Base-by-base conservation (phyloP, 2,888 invertebrate species). In the Phengaris alcon region DNA sequence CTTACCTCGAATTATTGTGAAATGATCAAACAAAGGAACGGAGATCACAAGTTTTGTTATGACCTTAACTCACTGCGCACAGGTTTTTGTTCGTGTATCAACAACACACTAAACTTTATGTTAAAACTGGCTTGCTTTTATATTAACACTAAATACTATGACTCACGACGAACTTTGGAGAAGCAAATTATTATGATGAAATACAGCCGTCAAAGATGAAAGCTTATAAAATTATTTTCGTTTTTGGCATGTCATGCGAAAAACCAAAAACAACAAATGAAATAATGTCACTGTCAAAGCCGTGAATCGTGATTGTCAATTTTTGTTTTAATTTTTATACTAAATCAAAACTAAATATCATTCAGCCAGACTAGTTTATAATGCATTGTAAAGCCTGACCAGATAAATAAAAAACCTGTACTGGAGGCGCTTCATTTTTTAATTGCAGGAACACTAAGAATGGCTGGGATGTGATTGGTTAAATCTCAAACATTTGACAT, bases 101-200 rank as follows among this genome's bases (percentile, higher is more conserved):
- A 64, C 12, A 64, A 64, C 64, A 35, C 64, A 64, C 12, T 64
- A 13, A 12, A 10, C 3, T 5, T 64, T 35, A 51, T 12, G 48
- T 51, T 15, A 4, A 15, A 48, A 48, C 48, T 22, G 51, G 70
- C 70, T 48, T 70, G 70, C 48, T 51, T 70, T 44, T 70, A 48
- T 70, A 78, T 77, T 81, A 77, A 77, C 75, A 76, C 73, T 75
- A 76, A 78, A 77, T 78, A 76, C 75, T 77, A 78, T 75, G 77
- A 76, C 76, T 78, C 69, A 73, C 75, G 22, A 57, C 74, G 79
- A 79, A 79, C 77, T 48, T 79, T 79, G 76, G 74, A 78, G 79
- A 79, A 79, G 74, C 54, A 76, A 77, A 76, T 70, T 77, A 78
- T 55, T 78, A 74, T 79, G 76, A 74, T 77, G 79, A 64, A 77